Evolutionary conservation across 2,113 vertebrate species (phyloP), one percentile per base, ranked within the genome.

Genomic region (Odontophorus gujanensis): DNA sequence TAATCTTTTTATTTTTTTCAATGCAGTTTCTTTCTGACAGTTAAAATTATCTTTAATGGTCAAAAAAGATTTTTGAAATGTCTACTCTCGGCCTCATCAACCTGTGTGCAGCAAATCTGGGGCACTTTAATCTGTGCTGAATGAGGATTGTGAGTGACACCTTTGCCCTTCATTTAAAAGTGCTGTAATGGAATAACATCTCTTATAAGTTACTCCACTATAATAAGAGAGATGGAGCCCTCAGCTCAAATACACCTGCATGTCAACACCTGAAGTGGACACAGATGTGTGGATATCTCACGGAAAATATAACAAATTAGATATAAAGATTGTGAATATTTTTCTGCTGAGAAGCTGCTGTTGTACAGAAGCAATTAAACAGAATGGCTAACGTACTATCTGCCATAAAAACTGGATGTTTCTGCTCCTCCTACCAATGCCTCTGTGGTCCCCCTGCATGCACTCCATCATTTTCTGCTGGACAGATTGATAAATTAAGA

Each of bases 81-180:
- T 18, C 22, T 75, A 8, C 26, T 61, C 5, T 30, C 86, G 43
- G 5, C 38, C 24, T 63, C 34, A 81, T 65, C 13, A 58, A 1
- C 51, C 1, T 9, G 40, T 26, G 3, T 32, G 78, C 15, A 93
- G 30, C 9, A 84, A 42, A 78, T 65, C 79, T 68, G 48, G 43
- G 6, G 8, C 92, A 32, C 51, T 10, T 45, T 89, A 76, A 57
- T 0, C 2, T 65, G 13, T 17, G 61, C 18, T 73, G 58, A 79
- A 82, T 53, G 22, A 81, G 4, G 5, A 11, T 24, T 53, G 4
- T 51, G 20, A 47, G 36, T 72, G 26, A 92, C 85, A 17, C 7
- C 28, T 84, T 78, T 78, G 38, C 6, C 34, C 11, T 72, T 85
- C 7, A 30, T 91, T 95, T 55, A 32, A 78, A 43, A 79, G 15